These are phyloP conservation scores for Pteronura brasiliensis DNA, from an alignment of 2,113 vertebrate species.

Conservation along the genomic window DNA sequence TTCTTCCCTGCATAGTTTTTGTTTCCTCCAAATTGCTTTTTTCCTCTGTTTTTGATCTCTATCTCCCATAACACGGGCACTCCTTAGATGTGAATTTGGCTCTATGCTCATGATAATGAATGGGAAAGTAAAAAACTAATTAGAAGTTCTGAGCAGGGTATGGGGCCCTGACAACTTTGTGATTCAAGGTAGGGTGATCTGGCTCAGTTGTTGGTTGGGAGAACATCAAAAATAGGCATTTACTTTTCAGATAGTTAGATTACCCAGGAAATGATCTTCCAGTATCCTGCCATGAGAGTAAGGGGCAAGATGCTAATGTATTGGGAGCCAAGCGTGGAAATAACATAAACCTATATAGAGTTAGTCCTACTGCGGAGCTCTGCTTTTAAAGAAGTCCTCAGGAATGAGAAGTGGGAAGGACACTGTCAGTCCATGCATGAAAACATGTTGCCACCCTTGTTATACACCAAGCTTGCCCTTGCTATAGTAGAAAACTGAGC, in stretches of 20 bases:
- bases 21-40: neutral
- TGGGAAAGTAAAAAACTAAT: neutral
- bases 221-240: neutral
- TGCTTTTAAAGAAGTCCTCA: neutral
- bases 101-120: neutral
- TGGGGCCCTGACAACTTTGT: neutral
- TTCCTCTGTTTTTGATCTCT: neutral
- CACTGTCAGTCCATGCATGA: neutral
- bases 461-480: neutral
- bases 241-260: neutral
- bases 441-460: neutral
- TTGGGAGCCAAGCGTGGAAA: neutral
- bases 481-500: neutral
- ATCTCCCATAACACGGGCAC: neutral
- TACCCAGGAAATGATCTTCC: neutral
- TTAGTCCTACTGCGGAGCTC: neutral
- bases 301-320: neutral
- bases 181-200: neutral
- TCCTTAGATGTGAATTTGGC: neutral
- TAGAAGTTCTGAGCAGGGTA: neutral
- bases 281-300: neutral
- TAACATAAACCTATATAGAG: neutral
- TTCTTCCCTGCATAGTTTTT: neutral
- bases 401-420: neutral
- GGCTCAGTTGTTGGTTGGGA: neutral